Evolutionary conservation across 2,888 invertebrate species (phyloP).

Genomic region (Polylopha cassiicola): DNA sequence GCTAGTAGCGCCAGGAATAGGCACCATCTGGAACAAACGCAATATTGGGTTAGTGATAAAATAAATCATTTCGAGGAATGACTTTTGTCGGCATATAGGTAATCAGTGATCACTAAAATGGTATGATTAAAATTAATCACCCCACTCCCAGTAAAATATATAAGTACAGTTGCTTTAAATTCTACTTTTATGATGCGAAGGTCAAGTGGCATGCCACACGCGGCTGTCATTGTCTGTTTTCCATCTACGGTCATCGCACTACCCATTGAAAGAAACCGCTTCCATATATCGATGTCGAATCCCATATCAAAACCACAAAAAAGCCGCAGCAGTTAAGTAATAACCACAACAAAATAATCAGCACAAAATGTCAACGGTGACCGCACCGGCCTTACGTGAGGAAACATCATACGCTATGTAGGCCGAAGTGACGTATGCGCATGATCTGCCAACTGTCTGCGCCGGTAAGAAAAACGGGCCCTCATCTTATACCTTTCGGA

Average conservation of each 20-base stretch:
- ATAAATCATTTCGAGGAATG: too few species aligned
- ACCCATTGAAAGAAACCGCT: slow-evolving; percentile 4
- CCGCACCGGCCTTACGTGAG: slow-evolving; percentile 6
- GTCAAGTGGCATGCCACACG: too few species aligned
- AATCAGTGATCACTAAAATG: too few species aligned
- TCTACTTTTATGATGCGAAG: too few species aligned
- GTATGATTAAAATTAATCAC: too few species aligned
- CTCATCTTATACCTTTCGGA: slow-evolving; percentile 1
- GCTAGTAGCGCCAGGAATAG: slow-evolving; percentile 51
- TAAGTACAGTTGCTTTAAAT: too few species aligned
- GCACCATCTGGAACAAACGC: slow-evolving; percentile 57
- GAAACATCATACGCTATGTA: slow-evolving; percentile 11
- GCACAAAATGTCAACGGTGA: slow-evolving; percentile 14
- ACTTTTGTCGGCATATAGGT: too few species aligned
- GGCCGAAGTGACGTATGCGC: slow-evolving; percentile 9
- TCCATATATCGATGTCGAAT: slow-evolving; percentile 4
- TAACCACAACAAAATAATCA: slow-evolving; percentile 16
- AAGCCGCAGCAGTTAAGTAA: slow-evolving; percentile 16
- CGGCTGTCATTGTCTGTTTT: slow-evolving; percentile 7
- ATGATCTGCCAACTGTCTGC: not conserved
- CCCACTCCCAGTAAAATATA: too few species aligned
- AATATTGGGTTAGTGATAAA: too few species aligned
- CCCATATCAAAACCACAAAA: slow-evolving; percentile 11
- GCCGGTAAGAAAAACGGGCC: not conserved
- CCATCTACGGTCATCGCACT: slow-evolving; percentile 1